Evolutionary conservation across 2,888 invertebrate species (phyloP).

Genomic region (Allygus modestus): DNA sequence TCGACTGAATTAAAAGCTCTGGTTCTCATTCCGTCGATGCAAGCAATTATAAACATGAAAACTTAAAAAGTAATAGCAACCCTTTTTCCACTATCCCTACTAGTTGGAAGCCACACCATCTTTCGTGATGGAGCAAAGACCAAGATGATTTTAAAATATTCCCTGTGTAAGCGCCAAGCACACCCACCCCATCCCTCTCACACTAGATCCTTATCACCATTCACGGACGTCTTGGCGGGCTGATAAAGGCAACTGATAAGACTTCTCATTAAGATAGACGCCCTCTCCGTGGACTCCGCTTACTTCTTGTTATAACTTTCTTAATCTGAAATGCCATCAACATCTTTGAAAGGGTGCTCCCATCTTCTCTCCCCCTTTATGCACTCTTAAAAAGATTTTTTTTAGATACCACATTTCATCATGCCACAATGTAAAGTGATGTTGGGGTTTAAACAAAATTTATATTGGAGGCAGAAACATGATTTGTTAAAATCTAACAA

Average conservation of each 20-base stretch:
- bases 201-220: slow-evolving; percentile 36
- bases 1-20: too few species aligned
- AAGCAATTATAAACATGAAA: too few species aligned
- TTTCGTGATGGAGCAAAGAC: neutral
- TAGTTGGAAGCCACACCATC: neutral
- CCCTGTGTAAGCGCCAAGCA: slow-evolving; percentile 1
- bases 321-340: slow-evolving; percentile 54
- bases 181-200: neutral
- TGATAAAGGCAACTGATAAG: slow-evolving; percentile 58
- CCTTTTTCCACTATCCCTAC: neutral
- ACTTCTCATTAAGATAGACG: slow-evolving; percentile 60
- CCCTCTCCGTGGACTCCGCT: slow-evolving; percentile 16
- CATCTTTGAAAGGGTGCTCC: slow-evolving; percentile 26
- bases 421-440: neutral
- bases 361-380: slow-evolving; percentile 35
- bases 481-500: too few species aligned
- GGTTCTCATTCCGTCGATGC: too few species aligned
- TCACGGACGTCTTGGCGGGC: slow-evolving; percentile 47
- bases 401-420: slow-evolving; percentile 24
- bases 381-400: slow-evolving; percentile 29
- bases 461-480: too few species aligned
- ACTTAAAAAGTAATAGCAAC: too few species aligned
- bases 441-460: too few species aligned
- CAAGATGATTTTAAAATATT: slow-evolving; percentile 6
- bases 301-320: slow-evolving; percentile 41